Base-by-base conservation (phyloP, 2,113 vertebrate species). In the Coptodon rendalli region DNA sequence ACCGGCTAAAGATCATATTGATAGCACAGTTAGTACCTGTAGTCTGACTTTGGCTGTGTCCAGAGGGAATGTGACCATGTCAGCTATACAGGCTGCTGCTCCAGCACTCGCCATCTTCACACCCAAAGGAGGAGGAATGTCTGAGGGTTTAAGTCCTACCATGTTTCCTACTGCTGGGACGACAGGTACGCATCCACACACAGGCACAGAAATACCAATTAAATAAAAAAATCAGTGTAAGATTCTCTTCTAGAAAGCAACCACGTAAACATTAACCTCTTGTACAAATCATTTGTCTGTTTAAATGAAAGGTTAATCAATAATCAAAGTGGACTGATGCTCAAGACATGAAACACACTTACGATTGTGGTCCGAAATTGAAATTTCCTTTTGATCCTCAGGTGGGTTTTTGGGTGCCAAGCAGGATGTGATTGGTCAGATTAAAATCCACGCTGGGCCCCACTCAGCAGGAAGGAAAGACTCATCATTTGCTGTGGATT, bases 81-180 rank as follows among this genome's bases (percentile, higher is more conserved):
- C 97, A 0, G 97, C 97, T n/a, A 97, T 91, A 52, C 97, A 98
- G 19, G 97, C 97, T 0, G 97, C 96, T 6, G 93, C 91, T 2
- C 97, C 97, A 1, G 97, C 97, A 2, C 97, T 97, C n/a, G 97
- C 89, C 93, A 97, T 97, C 92, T 97, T 97, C 78, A 98, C 96
- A 7, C 91, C 96, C 86, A 97, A 92, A 31, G 97, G 96, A 22
- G 97, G 97, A 22, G 95, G 96, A 63, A 95, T 89, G 17, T 97
- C 97, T 1, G 97, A 96, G 57, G 96, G 95, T 86, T 97, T 96
- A 3, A 96, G 84, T 90, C 96, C 96, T 53, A 96, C 97, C 97
- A 97, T 98, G 85, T 84, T 95, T 85, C n/a, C 86, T 68, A 61
- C 87, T 68, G 11, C 89, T 87, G 57, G 24, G 34, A 29, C 68